Percentiles rank a stretch among this genome's conserved stretches.
phyloP scores from a whole-genome alignment of 2,113 vertebrate species.

The Dromiciops gliroides region DNA sequence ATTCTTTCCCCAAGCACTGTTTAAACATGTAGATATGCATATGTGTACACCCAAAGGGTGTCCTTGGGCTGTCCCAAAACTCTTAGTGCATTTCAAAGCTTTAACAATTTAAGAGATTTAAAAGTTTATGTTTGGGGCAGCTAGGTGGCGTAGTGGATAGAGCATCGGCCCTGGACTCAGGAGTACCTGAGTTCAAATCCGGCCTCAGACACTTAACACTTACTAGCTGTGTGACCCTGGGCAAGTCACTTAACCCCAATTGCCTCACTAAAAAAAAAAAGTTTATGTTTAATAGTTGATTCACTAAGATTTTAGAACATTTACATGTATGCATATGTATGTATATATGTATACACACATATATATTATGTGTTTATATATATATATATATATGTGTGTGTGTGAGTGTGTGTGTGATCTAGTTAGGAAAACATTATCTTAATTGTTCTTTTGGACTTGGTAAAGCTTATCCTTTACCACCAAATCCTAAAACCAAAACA shows the following conservation, averaged over 20 bases:
- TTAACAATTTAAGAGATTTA: not conserved
- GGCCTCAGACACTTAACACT: too few species aligned
- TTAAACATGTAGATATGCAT: not conserved
- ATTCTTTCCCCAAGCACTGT: not conserved
- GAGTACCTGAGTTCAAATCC: too few species aligned
- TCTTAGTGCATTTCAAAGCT: not conserved
- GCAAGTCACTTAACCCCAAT: too few species aligned
- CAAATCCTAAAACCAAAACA: not conserved
- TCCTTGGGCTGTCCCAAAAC: not conserved
- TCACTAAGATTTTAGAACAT: not conserved
- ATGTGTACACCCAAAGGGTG: not conserved
- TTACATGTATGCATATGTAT: not conserved
- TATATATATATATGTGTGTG: too few species aligned
- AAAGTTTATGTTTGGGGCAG: not conserved
- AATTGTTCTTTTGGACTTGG: not conserved
- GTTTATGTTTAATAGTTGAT: not conserved
- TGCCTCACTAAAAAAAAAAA: too few species aligned
- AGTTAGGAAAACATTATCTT: not conserved
- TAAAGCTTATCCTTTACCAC: too few species aligned
- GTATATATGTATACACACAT: too few species aligned
- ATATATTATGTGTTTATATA: too few species aligned
- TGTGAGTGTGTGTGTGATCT: not conserved
- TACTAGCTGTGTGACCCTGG: too few species aligned
- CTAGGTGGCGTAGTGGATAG: too few species aligned
- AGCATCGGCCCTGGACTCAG: too few species aligned